A percentile compares a stretch with the other conserved stretches of the same genome.
These are phyloP conservation scores for Sarcophaga rosellei DNA, from an alignment of 2,888 invertebrate species.

Conservation along the genomic window DNA sequence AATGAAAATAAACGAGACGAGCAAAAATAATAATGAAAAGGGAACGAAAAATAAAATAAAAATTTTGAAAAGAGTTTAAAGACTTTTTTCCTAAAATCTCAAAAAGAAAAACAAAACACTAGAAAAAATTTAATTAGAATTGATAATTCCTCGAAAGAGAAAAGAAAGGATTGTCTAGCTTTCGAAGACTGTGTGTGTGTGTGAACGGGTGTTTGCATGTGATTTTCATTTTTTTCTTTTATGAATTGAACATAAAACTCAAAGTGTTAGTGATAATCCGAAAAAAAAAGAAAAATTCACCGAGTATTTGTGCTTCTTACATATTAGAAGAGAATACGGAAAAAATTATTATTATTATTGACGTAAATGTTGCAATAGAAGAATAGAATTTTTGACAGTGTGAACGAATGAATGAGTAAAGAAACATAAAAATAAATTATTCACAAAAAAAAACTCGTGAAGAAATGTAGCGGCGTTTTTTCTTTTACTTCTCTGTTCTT, in stretches of 20 bases:
- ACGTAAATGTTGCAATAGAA: slow-evolving; percentile 40
- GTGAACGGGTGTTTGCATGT: background rate
- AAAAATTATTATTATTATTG: slow-evolving; percentile 5
- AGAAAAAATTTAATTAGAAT: slow-evolving; percentile 12
- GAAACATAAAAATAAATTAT: slow-evolving; percentile 10
- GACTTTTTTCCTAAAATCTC: background rate
- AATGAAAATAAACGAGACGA: slow-evolving; percentile 54
- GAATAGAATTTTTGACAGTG: background rate
- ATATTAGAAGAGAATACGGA: too few species aligned
- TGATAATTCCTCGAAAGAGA: slow-evolving; percentile 27
- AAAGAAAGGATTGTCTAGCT: slow-evolving; percentile 19
- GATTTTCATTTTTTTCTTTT: slow-evolving; percentile 8
- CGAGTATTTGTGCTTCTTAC: too few species aligned
- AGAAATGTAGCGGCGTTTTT: slow-evolving; percentile 60
- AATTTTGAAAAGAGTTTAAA: slow-evolving; percentile 28
- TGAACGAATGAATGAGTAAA: too few species aligned
- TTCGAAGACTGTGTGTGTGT: background rate
- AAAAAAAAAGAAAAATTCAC: background rate
- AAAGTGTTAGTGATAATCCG: slow-evolving; percentile 42
- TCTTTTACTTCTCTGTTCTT: background rate
- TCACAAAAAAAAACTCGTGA: background rate
- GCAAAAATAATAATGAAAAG: slow-evolving; percentile 30
- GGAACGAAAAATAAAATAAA: slow-evolving; percentile 29
- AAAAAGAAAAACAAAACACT: slow-evolving; percentile 13
- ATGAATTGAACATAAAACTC: slow-evolving; percentile 44